phyloP scores from a whole-genome alignment of 2,797 vertebrate genomes.

The Phoxinus dragarum region DNA sequence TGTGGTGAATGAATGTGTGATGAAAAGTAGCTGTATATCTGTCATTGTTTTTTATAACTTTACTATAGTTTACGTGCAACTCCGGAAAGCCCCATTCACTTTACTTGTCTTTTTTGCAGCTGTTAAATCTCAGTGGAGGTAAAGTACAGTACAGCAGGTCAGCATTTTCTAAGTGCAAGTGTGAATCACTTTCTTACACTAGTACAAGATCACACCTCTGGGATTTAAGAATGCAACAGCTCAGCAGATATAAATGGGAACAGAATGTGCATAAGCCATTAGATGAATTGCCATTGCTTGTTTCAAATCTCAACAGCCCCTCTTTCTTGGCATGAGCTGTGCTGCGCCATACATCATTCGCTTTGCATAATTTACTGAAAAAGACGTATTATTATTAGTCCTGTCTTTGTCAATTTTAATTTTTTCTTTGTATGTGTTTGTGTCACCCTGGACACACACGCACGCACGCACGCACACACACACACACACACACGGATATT shows the following conservation, averaged over 20 bases:
- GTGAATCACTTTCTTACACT: slow-evolving; percentile 48
- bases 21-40: slow-evolving; percentile 7
- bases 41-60: background rate
- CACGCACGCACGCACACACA: too few relatives aligned
- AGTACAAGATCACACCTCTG: slow-evolving; percentile 37
- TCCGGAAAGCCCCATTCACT: slow-evolving; percentile 13
- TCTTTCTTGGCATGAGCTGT: background rate
- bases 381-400: background rate
- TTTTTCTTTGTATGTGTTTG: background rate
- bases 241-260: slow-evolving; percentile 52
- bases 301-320: slow-evolving; percentile 39
- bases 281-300: slow-evolving; percentile 42
- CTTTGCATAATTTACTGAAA: slow-evolving; percentile 28
- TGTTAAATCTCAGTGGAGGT: slow-evolving; percentile 37
- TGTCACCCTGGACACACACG: background rate
- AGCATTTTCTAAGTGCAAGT: slow-evolving; percentile 44
- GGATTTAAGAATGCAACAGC: slow-evolving; percentile 45
- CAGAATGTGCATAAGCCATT: slow-evolving; percentile 37
- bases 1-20: background rate
- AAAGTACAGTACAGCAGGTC: slow-evolving; percentile 33
- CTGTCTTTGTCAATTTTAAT: background rate
- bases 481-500: background rate
- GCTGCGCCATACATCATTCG: background rate
- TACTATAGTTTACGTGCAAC: background rate
- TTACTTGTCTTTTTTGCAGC: slow-evolving; percentile 8